These are phyloP conservation scores for Nothura maculosa DNA, from an alignment of 2,797 vertebrate genomes.

Conservation along the genomic window DNA sequence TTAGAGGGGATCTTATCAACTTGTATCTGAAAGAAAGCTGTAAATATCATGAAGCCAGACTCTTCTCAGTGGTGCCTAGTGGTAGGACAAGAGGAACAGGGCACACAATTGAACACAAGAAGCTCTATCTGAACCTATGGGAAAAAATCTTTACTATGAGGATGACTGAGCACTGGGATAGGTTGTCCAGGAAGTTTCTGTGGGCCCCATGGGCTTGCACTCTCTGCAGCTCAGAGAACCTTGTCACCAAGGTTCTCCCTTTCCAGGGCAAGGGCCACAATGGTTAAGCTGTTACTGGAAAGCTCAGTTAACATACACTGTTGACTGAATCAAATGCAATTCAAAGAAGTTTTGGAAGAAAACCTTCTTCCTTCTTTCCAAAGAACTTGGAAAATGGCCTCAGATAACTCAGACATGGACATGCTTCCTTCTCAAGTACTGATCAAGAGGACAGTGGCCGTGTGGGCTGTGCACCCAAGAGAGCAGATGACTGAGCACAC, in stretches of 20 bases:
- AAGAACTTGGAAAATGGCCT: neutral
- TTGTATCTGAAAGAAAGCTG: too few relatives aligned
- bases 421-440: neutral
- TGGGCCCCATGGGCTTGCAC: neutral
- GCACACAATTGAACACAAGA: too few relatives aligned
- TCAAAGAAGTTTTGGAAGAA: neutral
- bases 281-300: neutral
- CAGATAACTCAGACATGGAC: neutral
- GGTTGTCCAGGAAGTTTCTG: neutral
- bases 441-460: neutral
- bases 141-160: too few relatives aligned
- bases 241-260: conserved; percentile 9
- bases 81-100: too few relatives aligned
- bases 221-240: neutral
- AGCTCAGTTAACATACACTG: neutral
- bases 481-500: neutral
- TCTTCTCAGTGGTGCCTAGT: too few relatives aligned
- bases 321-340: neutral
- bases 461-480: neutral
- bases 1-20: too few relatives aligned
- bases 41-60: too few relatives aligned
- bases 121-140: too few relatives aligned
- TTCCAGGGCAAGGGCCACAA: conserved; percentile 6
- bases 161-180: neutral
- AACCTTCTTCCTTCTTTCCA: too few relatives aligned